Conservation (phyloP, 1,140 invertebrate species). For the Coptotermes formosanus region DNA sequence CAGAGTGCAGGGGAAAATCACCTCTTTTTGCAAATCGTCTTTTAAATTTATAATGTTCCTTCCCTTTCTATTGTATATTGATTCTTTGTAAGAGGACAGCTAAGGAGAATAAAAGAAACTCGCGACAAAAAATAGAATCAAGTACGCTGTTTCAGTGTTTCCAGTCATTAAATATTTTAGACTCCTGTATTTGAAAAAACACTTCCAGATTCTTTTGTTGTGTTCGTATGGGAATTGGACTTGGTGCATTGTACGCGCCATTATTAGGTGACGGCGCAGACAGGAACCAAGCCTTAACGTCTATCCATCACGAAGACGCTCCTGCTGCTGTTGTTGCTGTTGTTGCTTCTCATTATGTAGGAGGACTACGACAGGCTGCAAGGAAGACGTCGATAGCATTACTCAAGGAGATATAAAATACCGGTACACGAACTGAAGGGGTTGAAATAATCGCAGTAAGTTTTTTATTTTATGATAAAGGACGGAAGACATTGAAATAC, state of each 20-base stretch:
- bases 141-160: background rate
- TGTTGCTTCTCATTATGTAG: no score
- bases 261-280: background rate
- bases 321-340: no score
- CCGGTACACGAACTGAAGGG: background rate
- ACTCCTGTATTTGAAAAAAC: background rate
- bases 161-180: background rate
- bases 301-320: background rate
- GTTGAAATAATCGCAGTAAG: background rate
- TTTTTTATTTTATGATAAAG: background rate
- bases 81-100: background rate
- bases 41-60: constrained; percentile 15
- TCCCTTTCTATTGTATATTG: background rate
- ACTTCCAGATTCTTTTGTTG: background rate
- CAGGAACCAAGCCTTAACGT: background rate
- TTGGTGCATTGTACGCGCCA: background rate
- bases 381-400: background rate
- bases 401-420: background rate
- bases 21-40: background rate
- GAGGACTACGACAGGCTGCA: background rate
- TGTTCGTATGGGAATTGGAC: background rate
- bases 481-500: background rate
- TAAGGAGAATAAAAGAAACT: background rate
- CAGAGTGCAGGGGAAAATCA: background rate
- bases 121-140: background rate